phyloP scores from a whole-genome alignment of 2,888 invertebrate species.

The Diabrotica balteata region DNA sequence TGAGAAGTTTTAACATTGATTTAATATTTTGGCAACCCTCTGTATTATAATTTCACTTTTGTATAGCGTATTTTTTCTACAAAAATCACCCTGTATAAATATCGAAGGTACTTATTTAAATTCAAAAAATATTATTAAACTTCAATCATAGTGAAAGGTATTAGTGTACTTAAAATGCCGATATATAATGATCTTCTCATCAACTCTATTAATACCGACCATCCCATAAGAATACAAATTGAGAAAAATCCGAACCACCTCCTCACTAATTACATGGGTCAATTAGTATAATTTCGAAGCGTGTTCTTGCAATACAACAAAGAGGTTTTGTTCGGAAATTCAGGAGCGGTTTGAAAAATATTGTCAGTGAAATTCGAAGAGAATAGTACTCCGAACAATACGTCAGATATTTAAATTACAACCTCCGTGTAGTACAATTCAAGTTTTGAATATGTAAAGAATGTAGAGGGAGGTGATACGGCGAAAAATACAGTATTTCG shows the following conservation, averaged over 20 bases:
- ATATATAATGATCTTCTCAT: constrained; percentile 1
- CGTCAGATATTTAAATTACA: too few species aligned
- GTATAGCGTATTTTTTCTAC: too few species aligned
- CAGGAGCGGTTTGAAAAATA: constrained; percentile 1
- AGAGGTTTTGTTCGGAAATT: neutral
- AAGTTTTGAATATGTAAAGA: too few species aligned
- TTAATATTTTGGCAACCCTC: too few species aligned
- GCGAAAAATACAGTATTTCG: too few species aligned
- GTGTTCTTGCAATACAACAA: neutral
- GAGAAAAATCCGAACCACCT: neutral
- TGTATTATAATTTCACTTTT: too few species aligned
- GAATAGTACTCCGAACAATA: too few species aligned
- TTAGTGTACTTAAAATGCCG: neutral
- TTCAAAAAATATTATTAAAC: constrained; percentile 1
- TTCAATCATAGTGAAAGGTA: neutral
- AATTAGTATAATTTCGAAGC: neutral
- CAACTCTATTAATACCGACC: neutral
- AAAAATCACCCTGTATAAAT: neutral
- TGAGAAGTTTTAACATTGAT: too few species aligned
- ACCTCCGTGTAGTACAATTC: too few species aligned
- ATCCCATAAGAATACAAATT: neutral
- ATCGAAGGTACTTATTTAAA: neutral
- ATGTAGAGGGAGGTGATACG: too few species aligned
- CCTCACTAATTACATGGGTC: constrained; percentile 1
- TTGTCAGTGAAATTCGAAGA: neutral